These are phyloP conservation scores for Folsomia manolachei DNA, from an alignment of 2,888 invertebrate genomes.

Conservation along the genomic window DNA sequence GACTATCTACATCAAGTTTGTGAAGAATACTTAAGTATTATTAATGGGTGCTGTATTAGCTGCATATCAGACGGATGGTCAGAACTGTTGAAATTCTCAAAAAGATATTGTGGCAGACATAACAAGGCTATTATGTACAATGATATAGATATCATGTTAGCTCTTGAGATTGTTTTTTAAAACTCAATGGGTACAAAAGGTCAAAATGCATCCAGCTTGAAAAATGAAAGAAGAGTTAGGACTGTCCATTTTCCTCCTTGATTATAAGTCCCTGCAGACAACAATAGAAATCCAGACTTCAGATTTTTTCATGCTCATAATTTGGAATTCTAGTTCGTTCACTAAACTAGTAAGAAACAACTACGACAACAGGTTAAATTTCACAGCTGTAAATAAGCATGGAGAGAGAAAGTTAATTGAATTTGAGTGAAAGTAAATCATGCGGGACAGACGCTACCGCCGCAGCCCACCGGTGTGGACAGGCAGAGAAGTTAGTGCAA, in stretches of 20 bases:
- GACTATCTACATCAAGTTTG: no score
- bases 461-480: not conserved
- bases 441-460: no score
- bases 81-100: no score
- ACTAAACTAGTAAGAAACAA: not conserved
- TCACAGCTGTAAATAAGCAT: not conserved
- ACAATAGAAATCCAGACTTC: constrained; percentile 40
- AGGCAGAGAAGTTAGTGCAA: not conserved
- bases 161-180: no score
- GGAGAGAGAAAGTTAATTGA: not conserved
- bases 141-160: no score
- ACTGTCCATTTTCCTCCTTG: constrained; percentile 50
- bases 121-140: not conserved
- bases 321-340: not conserved
- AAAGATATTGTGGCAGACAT: no score
- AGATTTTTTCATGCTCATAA: constrained; percentile 28
- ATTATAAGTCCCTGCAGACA: constrained; percentile 50
- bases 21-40: no score
- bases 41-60: no score
- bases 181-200: constrained; percentile 34
- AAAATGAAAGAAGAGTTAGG: constrained; percentile 46
- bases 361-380: no score
- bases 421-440: no score
- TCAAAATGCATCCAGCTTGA: constrained; percentile 41
- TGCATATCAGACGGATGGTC: no score